Evolutionary conservation across 2,888 invertebrate species (phyloP).

Genomic region (Coleophora flavipennella): DNA sequence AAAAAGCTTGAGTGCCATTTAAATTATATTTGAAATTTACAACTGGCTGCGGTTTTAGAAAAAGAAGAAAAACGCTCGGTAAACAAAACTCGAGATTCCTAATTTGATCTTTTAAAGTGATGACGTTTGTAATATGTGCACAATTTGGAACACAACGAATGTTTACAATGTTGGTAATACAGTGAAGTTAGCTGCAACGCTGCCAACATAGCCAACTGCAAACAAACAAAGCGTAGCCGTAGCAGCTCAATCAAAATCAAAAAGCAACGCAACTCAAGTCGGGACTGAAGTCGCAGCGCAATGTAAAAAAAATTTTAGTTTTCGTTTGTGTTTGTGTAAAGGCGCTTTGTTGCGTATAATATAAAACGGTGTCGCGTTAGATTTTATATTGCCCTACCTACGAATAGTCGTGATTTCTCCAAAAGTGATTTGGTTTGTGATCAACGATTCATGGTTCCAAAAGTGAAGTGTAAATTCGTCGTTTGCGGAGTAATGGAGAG

Average conservation of each 20-base stretch:
- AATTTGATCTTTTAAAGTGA: too few relatives aligned
- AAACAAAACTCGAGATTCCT: too few relatives aligned
- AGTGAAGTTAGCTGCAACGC: too few relatives aligned
- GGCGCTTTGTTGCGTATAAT: conserved; percentile 33
- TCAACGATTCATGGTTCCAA: conserved; percentile 34
- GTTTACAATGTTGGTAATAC: too few relatives aligned
- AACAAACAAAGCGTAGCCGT: conserved; percentile 22
- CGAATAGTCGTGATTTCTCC: conserved; percentile 17
- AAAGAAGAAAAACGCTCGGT: too few relatives aligned
- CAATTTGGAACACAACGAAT: too few relatives aligned
- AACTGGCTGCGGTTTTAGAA: too few relatives aligned
- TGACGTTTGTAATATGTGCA: too few relatives aligned
- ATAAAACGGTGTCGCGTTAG: conserved; percentile 22
- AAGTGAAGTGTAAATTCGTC: conserved; percentile 55
- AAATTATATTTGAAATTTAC: too few relatives aligned
- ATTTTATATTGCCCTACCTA: conserved; percentile 18
- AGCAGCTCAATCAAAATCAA: neutral
- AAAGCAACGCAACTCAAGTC: neutral
- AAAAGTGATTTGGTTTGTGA: conserved; percentile 19
- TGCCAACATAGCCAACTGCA: neutral
- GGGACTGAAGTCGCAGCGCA: conserved; percentile 5
- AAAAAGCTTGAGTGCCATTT: too few relatives aligned
- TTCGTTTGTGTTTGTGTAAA: conserved; percentile 55
- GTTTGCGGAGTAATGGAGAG: conserved; percentile 54
- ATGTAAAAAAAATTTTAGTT: conserved; percentile 37